phyloP scores from a whole-genome alignment of 2,113 vertebrate genomes.

The Setophaga petechia region DNA sequence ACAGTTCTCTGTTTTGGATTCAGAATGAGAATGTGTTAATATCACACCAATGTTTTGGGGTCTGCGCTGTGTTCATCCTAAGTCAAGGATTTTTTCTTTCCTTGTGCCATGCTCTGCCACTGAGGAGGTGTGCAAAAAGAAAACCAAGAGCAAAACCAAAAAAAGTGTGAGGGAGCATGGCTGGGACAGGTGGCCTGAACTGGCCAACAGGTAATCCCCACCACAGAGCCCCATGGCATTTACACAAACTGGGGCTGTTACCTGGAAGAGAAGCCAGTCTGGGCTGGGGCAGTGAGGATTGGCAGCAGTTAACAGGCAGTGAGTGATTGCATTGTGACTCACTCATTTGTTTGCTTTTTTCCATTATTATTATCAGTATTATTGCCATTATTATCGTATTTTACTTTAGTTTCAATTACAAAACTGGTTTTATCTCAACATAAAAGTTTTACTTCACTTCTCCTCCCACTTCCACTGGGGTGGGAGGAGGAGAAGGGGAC shows the following conservation, averaged over 20 bases:
- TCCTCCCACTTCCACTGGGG: not conserved
- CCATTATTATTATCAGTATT: not conserved
- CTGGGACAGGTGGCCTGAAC: not conserved
- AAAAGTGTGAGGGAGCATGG: not conserved
- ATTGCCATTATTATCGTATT: not conserved
- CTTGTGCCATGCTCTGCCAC: not conserved
- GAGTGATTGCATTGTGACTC: not conserved
- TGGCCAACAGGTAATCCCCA: not conserved
- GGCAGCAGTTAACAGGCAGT: not conserved
- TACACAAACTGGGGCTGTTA: not conserved
- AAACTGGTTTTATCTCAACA: not conserved
- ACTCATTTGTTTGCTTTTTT: rapidly evolving
- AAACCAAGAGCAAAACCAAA: not conserved
- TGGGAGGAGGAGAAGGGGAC: not conserved
- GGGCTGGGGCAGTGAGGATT: not conserved
- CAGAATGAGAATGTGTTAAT: rapidly evolving
- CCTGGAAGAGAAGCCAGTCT: not conserved
- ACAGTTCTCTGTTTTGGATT: not conserved
- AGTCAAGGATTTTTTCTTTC: not conserved
- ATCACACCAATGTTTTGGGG: not conserved
- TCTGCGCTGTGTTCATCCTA: not conserved
- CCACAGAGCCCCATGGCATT: rapidly evolving
- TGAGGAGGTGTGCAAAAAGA: not conserved
- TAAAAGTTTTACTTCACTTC: not conserved
- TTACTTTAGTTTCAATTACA: not conserved